Evolutionary conservation across 2,797 vertebrate genomes (phyloP).

Genomic region (Eupleurogrammus muticus): DNA sequence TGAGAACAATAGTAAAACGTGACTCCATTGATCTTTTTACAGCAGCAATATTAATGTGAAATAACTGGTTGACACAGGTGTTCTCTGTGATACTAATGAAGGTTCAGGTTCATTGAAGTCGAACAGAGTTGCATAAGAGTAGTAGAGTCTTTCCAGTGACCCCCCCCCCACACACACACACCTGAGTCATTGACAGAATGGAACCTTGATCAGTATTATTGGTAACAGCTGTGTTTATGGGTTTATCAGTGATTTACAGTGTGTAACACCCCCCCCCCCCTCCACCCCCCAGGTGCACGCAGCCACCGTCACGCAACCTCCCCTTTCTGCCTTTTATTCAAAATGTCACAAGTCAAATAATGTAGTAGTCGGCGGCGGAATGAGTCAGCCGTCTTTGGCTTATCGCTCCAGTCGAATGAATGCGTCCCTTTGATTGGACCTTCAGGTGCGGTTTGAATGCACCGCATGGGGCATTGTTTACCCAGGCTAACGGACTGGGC

Average conservation of each 20-base stretch:
- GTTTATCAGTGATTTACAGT: too few species aligned
- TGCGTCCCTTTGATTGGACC: conserved; percentile 3
- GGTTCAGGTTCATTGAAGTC: too few species aligned
- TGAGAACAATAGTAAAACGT: not conserved
- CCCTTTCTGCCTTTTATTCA: conserved; percentile 3
- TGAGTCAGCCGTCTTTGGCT: conserved; percentile 33
- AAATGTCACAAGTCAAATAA: conserved; percentile 24
- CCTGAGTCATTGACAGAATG: too few species aligned
- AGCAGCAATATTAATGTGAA: too few species aligned
- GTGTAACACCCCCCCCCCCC: not conserved
- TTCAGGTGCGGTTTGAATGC: conserved; percentile 48
- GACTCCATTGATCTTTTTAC: not conserved
- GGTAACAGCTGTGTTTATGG: too few species aligned
- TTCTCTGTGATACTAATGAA: too few species aligned
- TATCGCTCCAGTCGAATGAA: not conserved
- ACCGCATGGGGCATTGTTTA: conserved; percentile 78
- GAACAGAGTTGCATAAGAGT: too few species aligned
- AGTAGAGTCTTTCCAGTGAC: too few species aligned
- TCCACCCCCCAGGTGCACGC: conserved; percentile 7
- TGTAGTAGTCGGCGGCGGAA: not conserved
- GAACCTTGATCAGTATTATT: too few species aligned
- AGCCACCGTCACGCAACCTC: not conserved
- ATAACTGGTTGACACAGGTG: too few species aligned
- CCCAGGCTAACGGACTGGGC: conserved; percentile 52
- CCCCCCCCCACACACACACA: too few species aligned